Base-by-base conservation (phyloP, 2,888 invertebrate genomes). In the Coelinius sp. region DNA sequence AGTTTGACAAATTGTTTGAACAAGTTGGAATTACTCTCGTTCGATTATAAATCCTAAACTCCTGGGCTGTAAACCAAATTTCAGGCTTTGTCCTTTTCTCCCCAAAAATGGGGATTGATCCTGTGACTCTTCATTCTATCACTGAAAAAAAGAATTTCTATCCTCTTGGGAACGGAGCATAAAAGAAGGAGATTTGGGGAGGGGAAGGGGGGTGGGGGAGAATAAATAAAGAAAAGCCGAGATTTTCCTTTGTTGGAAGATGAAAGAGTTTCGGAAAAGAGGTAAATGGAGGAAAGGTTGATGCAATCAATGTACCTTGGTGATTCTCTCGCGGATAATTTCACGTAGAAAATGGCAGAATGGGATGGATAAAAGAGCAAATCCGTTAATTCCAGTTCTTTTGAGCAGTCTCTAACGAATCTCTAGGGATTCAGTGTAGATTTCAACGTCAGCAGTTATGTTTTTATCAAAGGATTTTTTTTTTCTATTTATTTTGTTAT, bases 341-440 rank as follows among this genome's bases (percentile, higher is more conserved):
- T 44, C 22, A 27, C 68, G 38, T 20, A 27, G 52, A 27, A 56
- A 56, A 52, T 41, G 14, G 17, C n/a, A 24, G 27, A 17, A 70
- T 41, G 59, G 68, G 69, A 52, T 25, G 49, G 72, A 70, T 71
- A 70, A 67, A 67, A 73, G 70, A 68, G 73, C 41, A 71, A 63
- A 77, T 79, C 74, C 73, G 74, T 74, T 80, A 81, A 81, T 80
- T 79, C 71, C 70, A 75, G 76, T 68, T 44, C 73, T 81, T 83
- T 82, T 81, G 81, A 83, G n/a, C 77, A 78, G 77, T 80, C 80
- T 75, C 76, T 44, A 59, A 46, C 73, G 75, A 76, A 79, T 77
- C 76, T 79, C 77, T 73, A 74, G 72, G 74, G 76, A 70, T 74
- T 79, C 78, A 75, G 72, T 75, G 70, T 73, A 41, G 64, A 73